Percentiles rank a stretch among this genome's conserved stretches.
These are phyloP conservation scores for Bufotes viridis DNA, from an alignment of 2,797 vertebrate genomes.

Conservation along the genomic window DNA sequence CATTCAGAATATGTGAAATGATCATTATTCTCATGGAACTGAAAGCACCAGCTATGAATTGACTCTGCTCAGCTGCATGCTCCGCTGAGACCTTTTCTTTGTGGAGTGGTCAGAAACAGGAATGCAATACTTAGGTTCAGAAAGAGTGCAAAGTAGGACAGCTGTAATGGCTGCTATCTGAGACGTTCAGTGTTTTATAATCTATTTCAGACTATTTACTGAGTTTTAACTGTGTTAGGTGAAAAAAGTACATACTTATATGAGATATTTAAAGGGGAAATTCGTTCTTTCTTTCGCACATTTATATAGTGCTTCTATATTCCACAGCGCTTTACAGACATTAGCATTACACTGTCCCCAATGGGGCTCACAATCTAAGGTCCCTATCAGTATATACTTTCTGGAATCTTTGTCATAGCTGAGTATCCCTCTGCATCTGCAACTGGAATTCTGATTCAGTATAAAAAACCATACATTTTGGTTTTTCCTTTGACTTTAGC, in stretches of 20 bases:
- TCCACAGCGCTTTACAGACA: no score
- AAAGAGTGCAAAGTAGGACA: slow-evolving; percentile 27
- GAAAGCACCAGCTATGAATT: slow-evolving; percentile 32
- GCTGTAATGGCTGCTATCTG: background rate
- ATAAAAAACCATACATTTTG: no score
- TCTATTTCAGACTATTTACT: background rate
- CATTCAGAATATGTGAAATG: slow-evolving; percentile 44
- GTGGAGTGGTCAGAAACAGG: background rate
- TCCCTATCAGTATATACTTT: no score
- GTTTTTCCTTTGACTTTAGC: no score
- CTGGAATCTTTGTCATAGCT: no score
- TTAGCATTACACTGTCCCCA: no score
- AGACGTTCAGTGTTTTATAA: background rate
- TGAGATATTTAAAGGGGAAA: background rate
- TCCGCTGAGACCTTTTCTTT: slow-evolving; percentile 23
- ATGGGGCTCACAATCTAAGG: no score
- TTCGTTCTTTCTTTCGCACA: background rate
- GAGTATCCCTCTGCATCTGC: no score
- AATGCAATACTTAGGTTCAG: slow-evolving; percentile 29
- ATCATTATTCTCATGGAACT: slow-evolving; percentile 23
- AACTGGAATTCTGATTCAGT: no score
- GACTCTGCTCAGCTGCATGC: slow-evolving; percentile 25
- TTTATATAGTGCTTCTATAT: no score
- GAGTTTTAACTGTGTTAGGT: background rate
- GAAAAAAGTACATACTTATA: background rate